Conservation (phyloP, 1,140 invertebrate species). For the Trypoxylus dichotomus region DNA sequence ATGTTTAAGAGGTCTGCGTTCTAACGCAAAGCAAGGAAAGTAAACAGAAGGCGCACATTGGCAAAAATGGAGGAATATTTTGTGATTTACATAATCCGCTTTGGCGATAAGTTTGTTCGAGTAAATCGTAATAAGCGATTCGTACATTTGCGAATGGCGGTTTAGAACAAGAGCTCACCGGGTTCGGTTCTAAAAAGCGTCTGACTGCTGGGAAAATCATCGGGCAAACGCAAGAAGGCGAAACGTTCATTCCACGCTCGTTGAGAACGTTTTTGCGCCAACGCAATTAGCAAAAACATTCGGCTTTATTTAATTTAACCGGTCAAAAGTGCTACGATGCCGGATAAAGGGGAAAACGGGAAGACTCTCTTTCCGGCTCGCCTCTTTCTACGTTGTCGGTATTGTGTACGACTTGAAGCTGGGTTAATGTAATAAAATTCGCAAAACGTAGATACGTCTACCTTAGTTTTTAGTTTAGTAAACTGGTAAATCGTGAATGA, state of each 20-base stretch:
- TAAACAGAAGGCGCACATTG: neutral
- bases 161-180: neutral
- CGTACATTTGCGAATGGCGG: neutral
- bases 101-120: neutral
- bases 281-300: conserved; percentile 5
- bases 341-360: conserved; percentile 2
- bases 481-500: too few relatives aligned
- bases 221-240: neutral
- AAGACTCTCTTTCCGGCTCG: neutral
- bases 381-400: neutral
- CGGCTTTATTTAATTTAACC: conserved; percentile 20
- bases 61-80: neutral
- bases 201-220: neutral
- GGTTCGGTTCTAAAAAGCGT: neutral
- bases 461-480: too few relatives aligned
- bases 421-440: neutral
- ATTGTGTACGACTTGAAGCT: neutral
- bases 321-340: neutral
- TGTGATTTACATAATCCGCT: neutral
- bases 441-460: neutral
- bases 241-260: neutral
- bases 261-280: neutral
- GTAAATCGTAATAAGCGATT: neutral
- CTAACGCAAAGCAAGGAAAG: neutral
- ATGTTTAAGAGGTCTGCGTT: neutral